A percentile compares a stretch with the other conserved stretches of the same genome.
Evolutionary conservation across 2,797 vertebrate genomes (phyloP).

Genomic region (Leucoraja ocellata): DNA sequence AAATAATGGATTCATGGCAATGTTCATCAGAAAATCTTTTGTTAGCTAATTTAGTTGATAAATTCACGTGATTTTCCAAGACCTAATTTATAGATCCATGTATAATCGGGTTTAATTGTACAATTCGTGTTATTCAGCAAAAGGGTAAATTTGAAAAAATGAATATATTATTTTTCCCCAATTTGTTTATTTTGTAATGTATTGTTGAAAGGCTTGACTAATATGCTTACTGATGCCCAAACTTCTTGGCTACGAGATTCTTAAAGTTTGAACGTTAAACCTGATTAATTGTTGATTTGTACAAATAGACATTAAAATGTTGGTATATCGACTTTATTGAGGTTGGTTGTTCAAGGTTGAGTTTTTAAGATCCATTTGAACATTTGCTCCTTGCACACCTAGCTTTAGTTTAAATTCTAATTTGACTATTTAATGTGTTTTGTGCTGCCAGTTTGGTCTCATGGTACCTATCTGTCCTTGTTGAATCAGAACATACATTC

Average conservation of each 20-base stretch:
- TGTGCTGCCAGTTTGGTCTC: not conserved
- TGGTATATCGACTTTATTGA: not conserved
- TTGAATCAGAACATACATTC: not conserved
- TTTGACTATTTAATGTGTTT: not conserved
- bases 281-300: not conserved
- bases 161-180: not conserved
- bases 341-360: not conserved
- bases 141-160: not conserved
- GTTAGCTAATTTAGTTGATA: not conserved
- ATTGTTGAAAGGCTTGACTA: not conserved
- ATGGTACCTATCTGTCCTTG: not conserved
- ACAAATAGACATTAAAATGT: not conserved
- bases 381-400: not conserved
- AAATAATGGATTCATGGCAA: not conserved
- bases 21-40: not conserved
- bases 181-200: not conserved
- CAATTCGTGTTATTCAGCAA: not conserved
- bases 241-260: not conserved
- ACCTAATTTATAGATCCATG: not conserved
- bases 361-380: not conserved
- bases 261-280: not conserved
- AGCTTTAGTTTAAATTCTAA: not conserved
- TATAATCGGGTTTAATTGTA: not conserved
- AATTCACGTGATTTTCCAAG: not conserved
- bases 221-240: not conserved